Conservation (phyloP, 2,113 vertebrate genomes). For the Pterocles orientalis region DNA sequence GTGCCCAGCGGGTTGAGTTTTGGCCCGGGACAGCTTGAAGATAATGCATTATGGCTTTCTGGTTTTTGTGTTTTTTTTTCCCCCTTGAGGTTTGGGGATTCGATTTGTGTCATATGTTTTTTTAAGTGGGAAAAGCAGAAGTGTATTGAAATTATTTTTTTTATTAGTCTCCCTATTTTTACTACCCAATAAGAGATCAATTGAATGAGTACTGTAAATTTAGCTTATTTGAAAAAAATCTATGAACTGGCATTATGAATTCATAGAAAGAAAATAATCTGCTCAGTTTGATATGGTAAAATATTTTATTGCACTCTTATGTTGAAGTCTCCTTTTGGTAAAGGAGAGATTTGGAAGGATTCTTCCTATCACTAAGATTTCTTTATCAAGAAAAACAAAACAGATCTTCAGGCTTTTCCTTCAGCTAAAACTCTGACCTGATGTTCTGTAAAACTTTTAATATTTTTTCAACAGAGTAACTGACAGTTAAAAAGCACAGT, state of each 20-base stretch:
- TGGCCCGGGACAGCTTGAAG: too few species aligned
- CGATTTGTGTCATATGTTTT: background rate
- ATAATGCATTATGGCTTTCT: too few species aligned
- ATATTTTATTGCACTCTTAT: background rate
- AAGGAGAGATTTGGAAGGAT: background rate
- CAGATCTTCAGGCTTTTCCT: background rate
- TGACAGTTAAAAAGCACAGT: background rate
- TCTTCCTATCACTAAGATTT: background rate
- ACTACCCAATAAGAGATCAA: background rate
- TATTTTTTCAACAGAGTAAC: conserved; percentile 24
- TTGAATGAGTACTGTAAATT: background rate
- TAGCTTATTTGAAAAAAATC: background rate
- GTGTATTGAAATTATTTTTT: background rate
- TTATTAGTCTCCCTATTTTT: background rate
- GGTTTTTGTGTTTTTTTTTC: too few species aligned
- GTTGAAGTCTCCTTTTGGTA: background rate
- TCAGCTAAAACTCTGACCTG: background rate
- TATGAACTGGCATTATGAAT: background rate
- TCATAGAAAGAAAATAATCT: background rate
- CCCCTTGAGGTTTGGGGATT: background rate
- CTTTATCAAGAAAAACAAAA: background rate
- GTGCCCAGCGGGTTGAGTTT: too few species aligned
- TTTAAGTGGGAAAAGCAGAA: background rate
- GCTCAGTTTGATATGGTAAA: background rate
- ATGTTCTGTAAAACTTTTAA: background rate